Evolutionary conservation across 2,113 vertebrate species (phyloP), one percentile per base, ranked within the genome.

Genomic region (Megatriorchis doriae): DNA sequence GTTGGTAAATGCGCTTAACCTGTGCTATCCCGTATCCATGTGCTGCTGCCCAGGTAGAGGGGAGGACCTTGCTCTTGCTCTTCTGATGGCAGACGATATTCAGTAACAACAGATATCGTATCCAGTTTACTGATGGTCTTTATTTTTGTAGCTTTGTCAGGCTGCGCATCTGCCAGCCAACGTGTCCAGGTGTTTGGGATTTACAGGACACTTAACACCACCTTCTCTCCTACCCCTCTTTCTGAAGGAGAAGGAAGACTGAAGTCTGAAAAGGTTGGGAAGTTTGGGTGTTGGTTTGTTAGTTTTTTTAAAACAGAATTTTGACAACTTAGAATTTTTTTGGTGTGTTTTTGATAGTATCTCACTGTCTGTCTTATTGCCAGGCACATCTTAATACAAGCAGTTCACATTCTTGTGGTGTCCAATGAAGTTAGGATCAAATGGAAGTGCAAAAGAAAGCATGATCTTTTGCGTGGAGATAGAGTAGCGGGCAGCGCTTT

Each of bases 101-200:
- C 45, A 10, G 19, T 25, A 40, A 26, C 52, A 48, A 43, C 63
- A 11, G 2, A 4, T 86, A 16, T 0, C 11, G 1, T 27, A 13
- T 38, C n/a, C 13, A 4, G 13, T 72, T 94, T 73, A 81, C 50
- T 2, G 6, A 13, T 62, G 58, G 6, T 29, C 22, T 93, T 77
- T 65, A 45, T 3, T 52, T 73, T 58, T 81, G 70, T 86, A 22
- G 53, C 26, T 61, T 72, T 75, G 23, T 61, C 43, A 40, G 81
- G 48, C 70, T 52, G 47, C 59, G 59, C 32, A 29, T 50, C 52
- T 71, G 55, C 73, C 65, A 59, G 65, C 42, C 55, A 22, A 0
- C 1, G 20, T 27, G 14, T 59, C 38, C 16, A 3, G 19, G 22
- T 61, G 40, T 40, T 61, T 36, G 65, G 65, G 68, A 21, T 78